Percentiles rank a stretch among this genome's conserved stretches.
phyloP scores from a whole-genome alignment of 2,888 invertebrate genomes.

The Diaprepes abbreviatus region DNA sequence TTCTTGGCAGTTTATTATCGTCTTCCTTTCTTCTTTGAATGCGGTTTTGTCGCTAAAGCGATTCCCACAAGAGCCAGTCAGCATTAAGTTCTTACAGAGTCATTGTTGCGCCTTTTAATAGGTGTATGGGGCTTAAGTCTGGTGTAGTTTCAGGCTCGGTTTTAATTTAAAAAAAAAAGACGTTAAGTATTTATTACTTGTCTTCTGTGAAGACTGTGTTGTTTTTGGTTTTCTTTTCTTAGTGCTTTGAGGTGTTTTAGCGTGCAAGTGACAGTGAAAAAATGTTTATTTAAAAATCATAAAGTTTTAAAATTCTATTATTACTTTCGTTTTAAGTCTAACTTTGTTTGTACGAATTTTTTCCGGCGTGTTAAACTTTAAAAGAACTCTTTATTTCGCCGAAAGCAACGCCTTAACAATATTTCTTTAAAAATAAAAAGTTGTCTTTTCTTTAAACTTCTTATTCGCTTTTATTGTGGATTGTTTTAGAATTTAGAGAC shows the following conservation, averaged over 20 bases:
- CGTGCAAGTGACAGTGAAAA: background rate
- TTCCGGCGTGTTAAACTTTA: background rate
- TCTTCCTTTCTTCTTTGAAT: constrained; percentile 37
- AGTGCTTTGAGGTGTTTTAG: too few species aligned
- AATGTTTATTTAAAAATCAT: background rate
- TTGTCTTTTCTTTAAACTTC: background rate
- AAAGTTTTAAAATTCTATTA: background rate
- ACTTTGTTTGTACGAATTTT: background rate
- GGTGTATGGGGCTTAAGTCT: background rate
- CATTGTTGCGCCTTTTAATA: constrained; percentile 9
- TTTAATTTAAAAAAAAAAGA: background rate
- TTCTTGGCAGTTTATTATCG: constrained; percentile 33
- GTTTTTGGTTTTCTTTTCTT: too few species aligned
- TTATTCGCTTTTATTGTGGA: constrained; percentile 1
- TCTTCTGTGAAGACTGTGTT: constrained; percentile 1
- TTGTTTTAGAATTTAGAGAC: constrained; percentile 1
- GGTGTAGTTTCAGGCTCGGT: background rate
- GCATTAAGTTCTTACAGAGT: constrained; percentile 15
- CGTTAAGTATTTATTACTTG: too few species aligned
- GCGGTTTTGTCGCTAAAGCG: constrained; percentile 25
- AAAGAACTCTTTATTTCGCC: background rate
- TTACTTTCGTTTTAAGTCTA: background rate
- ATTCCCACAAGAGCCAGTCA: constrained; percentile 9
- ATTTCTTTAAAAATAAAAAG: background rate
- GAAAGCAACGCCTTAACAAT: background rate